Base-by-base conservation (phyloP, 2,113 vertebrate genomes). In the Aphyosemion australe region DNA sequence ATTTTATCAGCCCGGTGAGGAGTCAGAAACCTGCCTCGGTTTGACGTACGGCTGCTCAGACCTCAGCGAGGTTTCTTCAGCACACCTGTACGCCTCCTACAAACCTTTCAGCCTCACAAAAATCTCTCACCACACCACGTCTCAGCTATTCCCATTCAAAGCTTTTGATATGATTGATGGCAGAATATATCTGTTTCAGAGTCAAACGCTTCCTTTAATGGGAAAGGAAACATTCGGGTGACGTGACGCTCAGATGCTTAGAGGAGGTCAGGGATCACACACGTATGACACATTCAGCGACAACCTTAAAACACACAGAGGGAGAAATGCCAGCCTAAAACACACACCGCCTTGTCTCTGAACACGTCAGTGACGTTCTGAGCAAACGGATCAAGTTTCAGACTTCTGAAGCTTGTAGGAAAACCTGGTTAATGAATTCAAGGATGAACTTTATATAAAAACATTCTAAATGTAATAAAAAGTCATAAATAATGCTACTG, bases 51-150 rank as follows among this genome's bases (percentile, higher is more conserved):
- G 66, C 47, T 49, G 57, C 26, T 26, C 8, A 32, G 59, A 11
- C 26, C 18, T 58, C 53, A 19, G 26, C 26, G 3, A 26, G 26
- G 26, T 26, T 26, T 26, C 26, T 26, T 26, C 31, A 48, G 70
- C 70, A 80, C 85, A 90, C 83, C 86, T 90, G 83, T 67, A 61
- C 65, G 54, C 62, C 65, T 54, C 78, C 47, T n/a, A 14, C 1
- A 74, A 69, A 52, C 41, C 15, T 47, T 46, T 51, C 61, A 53
- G 71, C 50, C 51, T 37, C n/a, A 19, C n/a, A 20, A 16, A 74
- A 67, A 54, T 50, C 20, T 54, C 50, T 55, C 51, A 47, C 66
- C 54, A 42, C 21, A n/a, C 41, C 19, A 42, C 64, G 68, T 78
- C 20, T 59, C 19, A 12, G 6, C 53, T 76, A 84, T 84, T 90